Base-by-base conservation (phyloP, 2,797 vertebrate genomes). In the Molothrus ater region DNA sequence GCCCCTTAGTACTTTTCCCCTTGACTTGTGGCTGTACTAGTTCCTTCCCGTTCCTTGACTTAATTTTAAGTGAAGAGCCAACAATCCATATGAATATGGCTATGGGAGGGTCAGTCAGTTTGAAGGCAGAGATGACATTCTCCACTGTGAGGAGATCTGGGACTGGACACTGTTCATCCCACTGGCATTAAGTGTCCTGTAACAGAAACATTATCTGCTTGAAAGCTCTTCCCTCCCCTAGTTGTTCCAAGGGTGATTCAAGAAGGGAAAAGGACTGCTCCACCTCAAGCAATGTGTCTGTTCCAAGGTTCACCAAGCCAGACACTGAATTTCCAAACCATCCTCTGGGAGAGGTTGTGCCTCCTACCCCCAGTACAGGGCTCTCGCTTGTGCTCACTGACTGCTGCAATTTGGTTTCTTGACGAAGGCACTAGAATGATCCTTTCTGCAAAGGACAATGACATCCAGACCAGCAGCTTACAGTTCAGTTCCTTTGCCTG, bases 271-370 rank as follows among this genome's bases (percentile, higher is more conserved):
- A 78, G 26, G 32, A 47, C 50, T 65, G 29, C 21, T 74, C 42
- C 54, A 53, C 15, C 50, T 50, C n/a, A 51, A 63, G n/a, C 2
- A 2, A 25, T 17, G 11, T 36, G 26, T 28, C 59, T 17, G 5
- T 86, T 89, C 57, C 12, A 38, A 84, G 47, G 15, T 17, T 81
- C 36, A 28, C 13, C n/a, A 70, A 63, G 21, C 8, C 34, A 53
- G 48, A 45, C 20, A 17, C 6, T 20, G 24, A 2, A 61, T 69
- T 85, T 84, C 47, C 50, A 50, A 47, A 61, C 36, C 17, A 50
- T 31, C 17, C 4, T 56, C 25, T 79, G 65, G 3, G 2, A 6
- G 4, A 80, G 4, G 17, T 2, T 0, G 2, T 34, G 24, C 18
- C 42, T 51, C 14, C 38, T 43, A 22, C 10, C 17, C 2, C 7